Evolutionary conservation across 2,797 vertebrate species (phyloP), one percentile per base, ranked within the genome.

Genomic region (Schizopygopsis malacanthus): DNA sequence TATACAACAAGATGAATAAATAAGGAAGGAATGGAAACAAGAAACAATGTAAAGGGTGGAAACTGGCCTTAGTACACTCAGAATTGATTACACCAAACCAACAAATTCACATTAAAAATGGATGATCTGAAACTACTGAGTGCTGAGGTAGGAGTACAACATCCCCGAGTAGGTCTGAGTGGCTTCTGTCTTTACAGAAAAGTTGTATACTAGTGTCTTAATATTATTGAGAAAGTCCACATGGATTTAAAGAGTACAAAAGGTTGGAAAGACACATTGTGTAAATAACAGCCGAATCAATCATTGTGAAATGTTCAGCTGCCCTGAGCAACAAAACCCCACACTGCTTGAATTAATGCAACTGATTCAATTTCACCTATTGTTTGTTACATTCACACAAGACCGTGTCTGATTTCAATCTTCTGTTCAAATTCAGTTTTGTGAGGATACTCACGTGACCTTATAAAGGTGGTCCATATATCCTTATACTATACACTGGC

Each of bases 41-140:
- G 7, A 2, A 47, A 15, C 15, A 1, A 73, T 75, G 87, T 89
- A 84, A 37, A 71, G 73, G n/a, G n/a, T 63, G 67, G 45, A 63
- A 85, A 89, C 90, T 90, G 85, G 84, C 80, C 73, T 91, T 86
- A 33, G 81, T 88, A 88, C 80, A 90, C 86, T 88, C 86, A 88
- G 87, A 85, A 87, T 87, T 90, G 89, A 93, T 79, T 89, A 33
- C 28, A 33, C 28, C 85, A 89, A 90, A 91, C 93, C 89, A 87
- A 89, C 86, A 88, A 89, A 90, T 87, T 85, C 88, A 65, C 85
- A 93, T 95, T 89, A 93, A 94, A 93, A 89, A 94, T 93, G 59
- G n/a, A 94, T 92, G 88, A 91, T 76, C 84, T 86, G 89, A 90
- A 90, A 90, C 89, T 84, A 85, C 79, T 72, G 89, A 84, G 84